A percentile compares a stretch with the other conserved stretches of the same genome.
Evolutionary conservation across 2,888 invertebrate genomes (phyloP).

Genomic region (Micropterix aruncella): DNA sequence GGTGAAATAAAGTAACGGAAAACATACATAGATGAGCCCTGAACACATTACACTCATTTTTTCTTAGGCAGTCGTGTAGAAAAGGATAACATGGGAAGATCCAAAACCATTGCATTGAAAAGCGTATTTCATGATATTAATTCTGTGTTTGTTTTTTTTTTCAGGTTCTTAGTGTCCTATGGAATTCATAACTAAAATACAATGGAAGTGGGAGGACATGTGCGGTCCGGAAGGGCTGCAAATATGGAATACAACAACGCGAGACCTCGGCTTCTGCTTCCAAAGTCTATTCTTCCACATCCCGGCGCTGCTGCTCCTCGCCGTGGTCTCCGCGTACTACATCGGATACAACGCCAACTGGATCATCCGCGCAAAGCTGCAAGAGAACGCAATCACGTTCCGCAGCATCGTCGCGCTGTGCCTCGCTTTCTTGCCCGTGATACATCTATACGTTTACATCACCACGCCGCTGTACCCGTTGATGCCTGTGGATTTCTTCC

Average conservation of each 20-base stretch:
- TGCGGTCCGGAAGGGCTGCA: conserved; percentile 60
- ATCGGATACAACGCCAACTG: conserved; percentile 53
- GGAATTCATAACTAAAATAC: conserved; percentile 15
- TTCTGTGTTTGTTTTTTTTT: no score
- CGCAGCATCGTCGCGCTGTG: conserved; percentile 49
- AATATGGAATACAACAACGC: conserved; percentile 52
- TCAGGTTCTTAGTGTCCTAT: background rate
- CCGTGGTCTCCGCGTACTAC: conserved; percentile 67
- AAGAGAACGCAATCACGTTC: conserved; percentile 46
- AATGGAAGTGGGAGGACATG: conserved; percentile 62
- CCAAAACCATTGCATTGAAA: no score
- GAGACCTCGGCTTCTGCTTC: conserved; percentile 75
- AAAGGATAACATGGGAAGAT: no score
- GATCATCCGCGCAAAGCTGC: conserved; percentile 46
- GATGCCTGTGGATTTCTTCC: conserved; percentile 55
- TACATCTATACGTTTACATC: conserved; percentile 50
- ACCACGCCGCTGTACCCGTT: conserved; percentile 31
- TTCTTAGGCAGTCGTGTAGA: no score
- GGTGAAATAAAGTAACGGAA: no score
- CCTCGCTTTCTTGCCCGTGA: conserved; percentile 51
- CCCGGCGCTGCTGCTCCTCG: conserved; percentile 58
- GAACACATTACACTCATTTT: no score
- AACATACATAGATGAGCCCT: no score
- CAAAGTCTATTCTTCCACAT: conserved; percentile 69
- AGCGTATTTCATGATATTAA: no score